A percentile compares a stretch with the other conserved stretches of the same genome.
Conservation (phyloP, 2,888 invertebrate genomes). For the Athrips mouffetella region DNA sequence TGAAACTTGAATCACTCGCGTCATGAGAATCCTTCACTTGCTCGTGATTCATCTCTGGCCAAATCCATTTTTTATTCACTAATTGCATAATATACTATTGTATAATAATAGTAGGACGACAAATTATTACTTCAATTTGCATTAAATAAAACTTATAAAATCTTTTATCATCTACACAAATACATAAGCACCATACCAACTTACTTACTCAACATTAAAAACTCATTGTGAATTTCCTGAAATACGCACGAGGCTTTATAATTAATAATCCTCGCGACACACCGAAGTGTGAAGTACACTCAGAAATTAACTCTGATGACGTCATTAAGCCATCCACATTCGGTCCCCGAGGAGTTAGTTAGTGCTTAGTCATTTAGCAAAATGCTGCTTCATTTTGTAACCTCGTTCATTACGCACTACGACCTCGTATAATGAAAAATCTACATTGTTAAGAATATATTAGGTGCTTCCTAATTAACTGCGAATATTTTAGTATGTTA, state of each 20-base stretch:
- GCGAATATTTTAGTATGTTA: no score
- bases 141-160: not conserved
- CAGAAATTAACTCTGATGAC: conserved; percentile 11
- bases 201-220: not conserved
- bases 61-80: no score
- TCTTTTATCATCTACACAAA: not conserved
- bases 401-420: not conserved
- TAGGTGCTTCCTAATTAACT: no score
- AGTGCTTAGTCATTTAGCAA: conserved; percentile 2
- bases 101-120: no score
- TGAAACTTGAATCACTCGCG: no score
- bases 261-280: conserved; percentile 4
- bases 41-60: no score
- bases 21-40: no score
- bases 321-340: conserved; percentile 5
- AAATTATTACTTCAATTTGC: no score
- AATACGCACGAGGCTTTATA: not conserved
- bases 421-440: no score
- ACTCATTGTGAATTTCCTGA: not conserved
- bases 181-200: no score
- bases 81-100: no score
- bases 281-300: conserved; percentile 4
- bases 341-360: conserved; percentile 3
- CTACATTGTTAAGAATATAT: no score
- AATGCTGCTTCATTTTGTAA: not conserved